Evolutionary conservation across 2,113 vertebrate species (phyloP).

Genomic region (Indri indri): DNA sequence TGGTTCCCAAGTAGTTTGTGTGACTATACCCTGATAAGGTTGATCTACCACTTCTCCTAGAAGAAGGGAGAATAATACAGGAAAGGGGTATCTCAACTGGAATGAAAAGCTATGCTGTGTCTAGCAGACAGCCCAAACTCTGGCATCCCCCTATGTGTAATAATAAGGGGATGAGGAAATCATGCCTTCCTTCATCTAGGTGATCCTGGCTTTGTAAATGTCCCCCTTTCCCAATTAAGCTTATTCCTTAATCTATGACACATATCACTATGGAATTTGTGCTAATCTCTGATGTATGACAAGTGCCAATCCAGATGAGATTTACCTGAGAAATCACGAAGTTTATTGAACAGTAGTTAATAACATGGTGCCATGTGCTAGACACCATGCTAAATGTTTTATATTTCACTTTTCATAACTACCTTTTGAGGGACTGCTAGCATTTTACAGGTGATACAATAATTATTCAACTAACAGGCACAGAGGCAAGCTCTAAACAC

Average conservation of each 20-base stretch:
- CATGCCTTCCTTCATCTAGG: background rate
- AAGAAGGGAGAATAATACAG: background rate
- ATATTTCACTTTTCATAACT: background rate
- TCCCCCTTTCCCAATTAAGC: background rate
- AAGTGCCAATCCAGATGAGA: background rate
- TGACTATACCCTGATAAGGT: background rate
- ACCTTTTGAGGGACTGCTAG: background rate
- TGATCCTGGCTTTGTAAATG: background rate
- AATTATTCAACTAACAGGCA: background rate
- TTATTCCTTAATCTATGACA: background rate
- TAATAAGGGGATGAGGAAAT: background rate
- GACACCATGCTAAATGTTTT: background rate
- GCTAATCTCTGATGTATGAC: background rate
- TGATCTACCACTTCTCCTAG: background rate
- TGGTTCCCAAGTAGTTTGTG: background rate
- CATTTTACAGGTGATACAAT: background rate
- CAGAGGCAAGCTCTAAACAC: background rate
- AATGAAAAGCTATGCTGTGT: background rate
- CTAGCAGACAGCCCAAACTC: background rate
- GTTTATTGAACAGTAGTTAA: background rate
- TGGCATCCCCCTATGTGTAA: background rate
- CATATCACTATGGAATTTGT: background rate
- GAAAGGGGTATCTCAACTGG: background rate
- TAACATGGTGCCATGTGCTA: background rate
- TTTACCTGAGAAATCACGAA: background rate